Evolutionary conservation across 2,113 vertebrate species (phyloP).

Genomic region (Raja brachyura): DNA sequence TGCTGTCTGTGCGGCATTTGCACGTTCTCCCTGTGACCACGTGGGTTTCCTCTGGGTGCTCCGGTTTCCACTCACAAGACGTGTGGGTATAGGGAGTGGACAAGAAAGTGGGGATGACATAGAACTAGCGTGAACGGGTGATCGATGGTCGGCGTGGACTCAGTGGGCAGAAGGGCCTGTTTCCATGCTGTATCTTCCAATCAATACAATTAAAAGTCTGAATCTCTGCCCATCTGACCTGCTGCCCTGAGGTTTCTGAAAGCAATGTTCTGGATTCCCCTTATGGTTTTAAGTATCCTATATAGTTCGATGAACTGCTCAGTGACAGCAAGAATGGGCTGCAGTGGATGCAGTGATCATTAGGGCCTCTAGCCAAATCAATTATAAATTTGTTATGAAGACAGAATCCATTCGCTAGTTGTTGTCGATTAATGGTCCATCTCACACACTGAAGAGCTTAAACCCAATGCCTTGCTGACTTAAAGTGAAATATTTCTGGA

Average conservation of each 20-base stretch:
- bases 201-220: background rate
- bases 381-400: conserved; percentile 6
- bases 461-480: background rate
- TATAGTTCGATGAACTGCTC: background rate
- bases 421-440: background rate
- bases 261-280: background rate
- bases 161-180: too few species aligned
- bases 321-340: background rate
- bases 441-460: background rate
- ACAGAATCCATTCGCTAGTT: background rate
- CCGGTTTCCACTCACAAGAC: too few species aligned
- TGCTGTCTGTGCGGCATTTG: too few species aligned
- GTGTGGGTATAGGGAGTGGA: too few species aligned
- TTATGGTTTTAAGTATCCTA: background rate
- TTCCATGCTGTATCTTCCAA: too few species aligned
- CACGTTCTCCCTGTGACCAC: too few species aligned
- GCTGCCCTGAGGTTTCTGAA: background rate
- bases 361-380: background rate
- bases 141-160: too few species aligned
- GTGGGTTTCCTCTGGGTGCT: too few species aligned
- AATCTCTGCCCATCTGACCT: background rate
- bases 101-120: too few species aligned
- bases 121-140: too few species aligned
- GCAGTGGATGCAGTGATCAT: background rate
- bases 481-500: background rate